These are phyloP conservation scores for Caiman crocodilus DNA, from an alignment of 2,797 vertebrate species.

Conservation along the genomic window DNA sequence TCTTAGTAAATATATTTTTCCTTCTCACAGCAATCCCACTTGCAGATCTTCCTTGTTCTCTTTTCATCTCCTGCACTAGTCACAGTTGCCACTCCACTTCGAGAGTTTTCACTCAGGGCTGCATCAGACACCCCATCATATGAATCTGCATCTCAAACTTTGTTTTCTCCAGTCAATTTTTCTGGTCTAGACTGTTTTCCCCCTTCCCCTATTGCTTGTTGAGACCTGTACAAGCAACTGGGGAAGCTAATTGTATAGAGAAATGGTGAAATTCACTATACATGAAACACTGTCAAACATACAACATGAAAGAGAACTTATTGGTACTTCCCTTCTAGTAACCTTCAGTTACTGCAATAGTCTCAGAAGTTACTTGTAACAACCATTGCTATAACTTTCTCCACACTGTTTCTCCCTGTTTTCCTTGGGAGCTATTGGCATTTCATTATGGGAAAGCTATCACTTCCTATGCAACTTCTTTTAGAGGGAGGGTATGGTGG, in stretches of 20 bases:
- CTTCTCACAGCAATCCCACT: background rate
- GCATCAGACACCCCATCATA: background rate
- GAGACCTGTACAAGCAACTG: background rate
- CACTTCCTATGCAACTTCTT: background rate
- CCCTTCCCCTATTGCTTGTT: background rate
- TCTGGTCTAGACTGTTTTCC: too few relatives aligned
- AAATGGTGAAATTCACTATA: background rate
- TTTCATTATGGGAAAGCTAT: background rate
- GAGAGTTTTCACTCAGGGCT: background rate
- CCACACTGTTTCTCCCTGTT: background rate
- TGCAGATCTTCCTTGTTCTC: background rate
- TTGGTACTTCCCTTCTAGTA: background rate
- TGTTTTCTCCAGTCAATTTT: background rate
- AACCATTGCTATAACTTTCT: background rate
- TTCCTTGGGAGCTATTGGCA: too few relatives aligned
- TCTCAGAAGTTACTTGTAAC: background rate
- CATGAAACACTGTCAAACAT: background rate
- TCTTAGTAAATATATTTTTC: too few relatives aligned
- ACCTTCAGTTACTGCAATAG: background rate
- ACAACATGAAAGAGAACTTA: background rate
- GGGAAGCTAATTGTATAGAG: background rate
- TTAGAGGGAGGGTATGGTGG: too few relatives aligned
- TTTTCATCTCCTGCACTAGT: background rate
- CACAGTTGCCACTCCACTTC: background rate
- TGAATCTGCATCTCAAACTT: background rate